phyloP scores from a whole-genome alignment of 2,888 invertebrate genomes.

The Pyrrhia umbra region DNA sequence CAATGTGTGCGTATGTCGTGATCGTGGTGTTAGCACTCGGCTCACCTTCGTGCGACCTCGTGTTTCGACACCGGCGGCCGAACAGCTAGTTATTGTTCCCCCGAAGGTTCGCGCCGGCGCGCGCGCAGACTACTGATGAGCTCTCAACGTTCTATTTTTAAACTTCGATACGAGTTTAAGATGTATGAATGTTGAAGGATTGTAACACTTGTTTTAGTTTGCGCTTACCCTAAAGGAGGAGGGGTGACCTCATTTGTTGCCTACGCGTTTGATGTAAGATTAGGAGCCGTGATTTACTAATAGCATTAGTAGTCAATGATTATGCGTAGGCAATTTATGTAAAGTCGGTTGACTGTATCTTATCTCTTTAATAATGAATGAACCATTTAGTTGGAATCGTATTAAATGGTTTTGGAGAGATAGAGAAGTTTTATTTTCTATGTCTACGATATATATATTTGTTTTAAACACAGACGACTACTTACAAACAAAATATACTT shows the following conservation, averaged over 20 bases:
- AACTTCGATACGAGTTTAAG: conserved; percentile 68
- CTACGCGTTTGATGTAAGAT: conserved; percentile 26
- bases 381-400: conserved; percentile 20
- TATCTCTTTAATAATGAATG: conserved; percentile 30
- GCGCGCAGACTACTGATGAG: conserved; percentile 88
- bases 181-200: conserved; percentile 56
- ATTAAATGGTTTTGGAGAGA: conserved; percentile 23
- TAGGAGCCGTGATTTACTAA: conserved; percentile 16
- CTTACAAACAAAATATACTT: too few relatives aligned
- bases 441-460: conserved; percentile 3
- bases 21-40: conserved; percentile 83
- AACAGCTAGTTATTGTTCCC: conserved; percentile 86
- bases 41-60: conserved; percentile 89
- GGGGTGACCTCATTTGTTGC: conserved; percentile 26
- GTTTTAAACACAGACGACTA: not conserved
- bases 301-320: conserved; percentile 22
- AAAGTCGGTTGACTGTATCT: conserved; percentile 27
- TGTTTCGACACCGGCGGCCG: conserved; percentile 83
- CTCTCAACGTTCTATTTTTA: conserved; percentile 79
- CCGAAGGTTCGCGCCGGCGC: conserved; percentile 84
- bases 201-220: conserved; percentile 43
- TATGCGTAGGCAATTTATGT: conserved; percentile 38
- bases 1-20: conserved; percentile 76
- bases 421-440: conserved; percentile 23
- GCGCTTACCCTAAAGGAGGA: conserved; percentile 50